Percentiles rank a stretch among this genome's conserved stretches.
Evolutionary conservation across 2,797 vertebrate species (phyloP).

Genomic region (Arremon brunneinucha): DNA sequence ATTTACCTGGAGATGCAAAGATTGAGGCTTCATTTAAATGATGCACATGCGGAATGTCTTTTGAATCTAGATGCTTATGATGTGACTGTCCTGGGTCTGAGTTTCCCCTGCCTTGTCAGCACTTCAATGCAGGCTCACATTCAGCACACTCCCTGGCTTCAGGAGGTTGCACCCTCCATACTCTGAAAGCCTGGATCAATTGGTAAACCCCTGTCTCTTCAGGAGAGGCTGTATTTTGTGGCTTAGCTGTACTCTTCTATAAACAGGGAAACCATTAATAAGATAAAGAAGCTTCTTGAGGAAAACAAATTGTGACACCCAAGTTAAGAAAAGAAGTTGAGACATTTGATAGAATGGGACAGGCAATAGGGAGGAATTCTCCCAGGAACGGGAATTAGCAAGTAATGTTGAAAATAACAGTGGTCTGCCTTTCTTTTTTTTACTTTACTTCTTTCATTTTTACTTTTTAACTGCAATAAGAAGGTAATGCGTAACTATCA

Average conservation of each 20-base stretch:
- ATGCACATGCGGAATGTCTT: not conserved
- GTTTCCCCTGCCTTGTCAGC: not conserved
- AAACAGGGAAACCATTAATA: not conserved
- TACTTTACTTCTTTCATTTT: not conserved
- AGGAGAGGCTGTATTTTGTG: not conserved
- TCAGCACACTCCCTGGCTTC: not conserved
- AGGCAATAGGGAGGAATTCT: not conserved
- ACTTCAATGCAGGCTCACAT: not conserved
- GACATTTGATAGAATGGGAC: not conserved
- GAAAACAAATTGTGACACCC: not conserved
- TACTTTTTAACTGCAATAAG: not conserved
- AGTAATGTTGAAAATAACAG: not conserved
- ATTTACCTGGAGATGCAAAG: not conserved
- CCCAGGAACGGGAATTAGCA: not conserved
- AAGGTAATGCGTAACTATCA: not conserved
- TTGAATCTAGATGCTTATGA: not conserved
- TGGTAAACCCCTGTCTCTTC: not conserved
- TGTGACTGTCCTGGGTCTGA: not conserved
- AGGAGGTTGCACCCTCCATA: not conserved
- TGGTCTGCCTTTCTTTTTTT: not conserved
- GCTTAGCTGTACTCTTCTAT: not conserved
- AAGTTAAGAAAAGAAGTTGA: not conserved
- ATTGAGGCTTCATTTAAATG: not conserved
- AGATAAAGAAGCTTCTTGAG: not conserved
- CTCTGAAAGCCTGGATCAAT: not conserved